Base-by-base conservation (phyloP, 2,113 vertebrate species). In the Gavialis gangeticus region DNA sequence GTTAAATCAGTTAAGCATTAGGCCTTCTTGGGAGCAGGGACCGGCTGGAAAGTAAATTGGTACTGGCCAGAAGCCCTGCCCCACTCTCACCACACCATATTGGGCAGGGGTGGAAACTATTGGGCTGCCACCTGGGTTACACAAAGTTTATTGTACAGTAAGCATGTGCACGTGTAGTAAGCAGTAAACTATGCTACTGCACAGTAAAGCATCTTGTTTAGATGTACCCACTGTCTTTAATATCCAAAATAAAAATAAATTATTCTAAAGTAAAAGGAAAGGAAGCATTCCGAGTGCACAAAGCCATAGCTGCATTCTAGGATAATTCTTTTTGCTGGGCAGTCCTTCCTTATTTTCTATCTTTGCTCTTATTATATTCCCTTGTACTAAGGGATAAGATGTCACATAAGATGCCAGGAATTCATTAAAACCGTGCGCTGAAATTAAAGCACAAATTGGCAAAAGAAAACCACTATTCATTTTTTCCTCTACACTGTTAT, bases 181-280 rank as follows among this genome's bases (percentile, higher is more conserved):
- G 46, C 46, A 46, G 46, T 46, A 46, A 46, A 46, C 46, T 46
- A 46, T 46, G 8, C 8, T 46, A 46, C 46, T 46, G 8, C 46
- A 46, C 46, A 46, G 46, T 46, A 46, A 46, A 46, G 8, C 46
- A 46, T 46, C 46, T 46, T 46, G 46, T 46, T 46, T 46, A 46
- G 46, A 46, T 46, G 46, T 9, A 46, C 46, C 46, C 46, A 9
- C 46, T 24, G 2, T 2, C 12, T 91, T 69, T 81, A 67, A 67
- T 92, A 91, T n/a, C 79, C 55, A 95, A 93, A 96, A 81, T 81
- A 87, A 85, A 85, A 75, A 87, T 46, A 82, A 28, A 19, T 71
- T 5, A 0, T 90, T 95, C 18, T 87, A 69, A 90, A 93, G 80
- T 28, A 16, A 85, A 81, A 87, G 30, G 54, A 75, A 91, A 93